Base-by-base conservation (phyloP, 2,113 vertebrate species). In the Gallinago media region DNA sequence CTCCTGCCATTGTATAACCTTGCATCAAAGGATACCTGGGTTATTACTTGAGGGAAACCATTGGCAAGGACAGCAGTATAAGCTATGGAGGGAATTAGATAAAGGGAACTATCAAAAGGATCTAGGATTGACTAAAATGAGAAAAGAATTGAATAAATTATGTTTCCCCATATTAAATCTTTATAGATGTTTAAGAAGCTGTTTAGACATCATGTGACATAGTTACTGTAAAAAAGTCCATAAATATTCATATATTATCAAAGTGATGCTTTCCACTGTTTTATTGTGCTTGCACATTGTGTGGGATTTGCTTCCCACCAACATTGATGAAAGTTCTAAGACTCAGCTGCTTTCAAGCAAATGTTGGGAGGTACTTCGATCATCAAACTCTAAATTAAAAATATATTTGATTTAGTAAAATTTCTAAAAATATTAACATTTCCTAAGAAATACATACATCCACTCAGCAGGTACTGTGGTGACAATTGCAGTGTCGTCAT, bases 21-120 rank as follows among this genome's bases (percentile, higher is more conserved):
- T 71, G 42, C 72, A 91, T 96, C 92, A 96, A 96, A 96, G 85
- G 83, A 84, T 77, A 68, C 44, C 15, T 67, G 49, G 25, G 34
- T 80, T 90, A 72, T n/a, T 92, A 74, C 46, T 83, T 61, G 19
- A 84, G 82, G 56, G n/a, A 92, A 93, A 19, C 29, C 52, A 73
- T 68, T 0, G 10, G 40, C 81, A 93, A 85, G 26, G 38, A 77
- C 46, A 50, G 8, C 5, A 91, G 7, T 22, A 22, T 13, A 72
- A 73, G 6, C 22, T 83, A 11, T 21, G 47, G 20, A 70, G 17
- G 22, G 14, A 87, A 3, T 50, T 34, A 88, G 63, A 79, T 80
- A 68, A 32, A 75, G 32, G 59, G 32, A 74, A 5, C 4, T 77
- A 54, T 50, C 20, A 49, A 80, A 88, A 92, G 26, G 10, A 61